Evolutionary conservation across 2,797 vertebrate genomes (phyloP).

Genomic region (Pterois miles): DNA sequence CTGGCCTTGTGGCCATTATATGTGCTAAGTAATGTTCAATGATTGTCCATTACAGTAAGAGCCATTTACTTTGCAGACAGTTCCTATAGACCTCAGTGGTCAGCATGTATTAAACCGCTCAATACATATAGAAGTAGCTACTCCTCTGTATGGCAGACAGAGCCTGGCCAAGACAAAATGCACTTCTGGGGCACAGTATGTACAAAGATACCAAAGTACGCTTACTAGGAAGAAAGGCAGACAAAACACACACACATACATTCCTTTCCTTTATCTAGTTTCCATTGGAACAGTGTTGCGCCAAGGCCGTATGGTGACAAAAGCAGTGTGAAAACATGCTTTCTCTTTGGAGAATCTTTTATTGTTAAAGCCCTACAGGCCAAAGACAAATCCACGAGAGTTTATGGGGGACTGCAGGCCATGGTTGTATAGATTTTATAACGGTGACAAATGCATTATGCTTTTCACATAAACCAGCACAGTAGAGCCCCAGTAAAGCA

Average conservation of each 20-base stretch:
- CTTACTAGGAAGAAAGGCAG: constrained; percentile 31
- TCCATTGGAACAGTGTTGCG: constrained; percentile 55
- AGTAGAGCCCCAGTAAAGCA: constrained; percentile 71
- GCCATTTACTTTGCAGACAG: constrained; percentile 60
- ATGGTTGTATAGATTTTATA: constrained; percentile 73
- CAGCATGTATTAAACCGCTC: constrained; percentile 32
- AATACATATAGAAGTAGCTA: constrained; percentile 43
- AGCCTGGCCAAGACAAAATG: constrained; percentile 35
- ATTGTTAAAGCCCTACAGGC: constrained; percentile 61
- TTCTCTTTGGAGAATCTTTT: constrained; percentile 66
- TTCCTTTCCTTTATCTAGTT: constrained; percentile 64
- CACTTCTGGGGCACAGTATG: constrained; percentile 33
- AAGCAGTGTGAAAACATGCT: constrained; percentile 63
- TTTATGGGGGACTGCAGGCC: constrained; percentile 73
- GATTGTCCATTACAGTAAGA: constrained; percentile 66
- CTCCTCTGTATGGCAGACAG: constrained; percentile 10
- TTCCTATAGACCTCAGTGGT: constrained; percentile 62
- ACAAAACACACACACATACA: constrained; percentile 56
- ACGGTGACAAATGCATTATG: constrained; percentile 71
- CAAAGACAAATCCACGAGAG: constrained; percentile 67
- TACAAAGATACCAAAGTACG: constrained; percentile 45
- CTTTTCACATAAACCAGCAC: constrained; percentile 72
- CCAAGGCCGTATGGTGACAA: constrained; percentile 66
- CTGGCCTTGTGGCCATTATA: constrained; percentile 64
- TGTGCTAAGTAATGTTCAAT: constrained; percentile 52